Base-by-base conservation (phyloP, 2,797 vertebrate genomes). In the Schizothorax lantsangensis region DNA sequence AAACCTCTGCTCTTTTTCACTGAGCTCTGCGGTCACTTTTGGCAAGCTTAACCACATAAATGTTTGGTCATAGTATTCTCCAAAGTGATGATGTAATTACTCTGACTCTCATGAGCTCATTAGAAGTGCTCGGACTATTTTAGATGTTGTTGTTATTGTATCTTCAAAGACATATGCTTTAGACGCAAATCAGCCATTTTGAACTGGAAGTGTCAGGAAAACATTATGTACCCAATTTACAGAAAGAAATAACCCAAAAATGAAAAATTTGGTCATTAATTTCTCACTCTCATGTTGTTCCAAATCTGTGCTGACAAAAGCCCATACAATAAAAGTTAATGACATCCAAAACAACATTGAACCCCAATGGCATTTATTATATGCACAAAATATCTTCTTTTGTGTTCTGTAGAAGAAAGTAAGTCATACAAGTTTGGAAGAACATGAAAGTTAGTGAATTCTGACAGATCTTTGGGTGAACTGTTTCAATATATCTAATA, bases 31-130 rank as follows among this genome's bases (percentile, higher is more conserved):
- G 21, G 68, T 64, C 85, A 64, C 36, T 68, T 84, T 85, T 88
- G 88, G 57, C 85, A 88, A 66, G 40, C 71, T 64, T 33, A 84
- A 85, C 66, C 57, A n/a, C 71, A 68, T 74, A 83, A 85, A 81
- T 84, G 73, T 88, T 84, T 73, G 23, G 54, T 83, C 68, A 75
- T 84, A 79, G 84, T 88, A 64, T 81, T 79, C 89, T 89, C 78
- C 64, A 84, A 79, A 86, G 88, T 79, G 77, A 71, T 90, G 77
- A 89, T 79, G 81, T 87, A 87, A 90, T 88, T 88, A 87, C 77
- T 83, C 72, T 45, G 52, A 49, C 86, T 84, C 77, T 89, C 64
- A 81, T 84, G 78, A 84, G 74, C 77, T 78, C 80, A 79, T 72
- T 80, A 79, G 84, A 89, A 84, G 59, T 64, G 64, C 79, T 74